phyloP scores from a whole-genome alignment of 1,140 invertebrate species.

The Samia ricini region DNA sequence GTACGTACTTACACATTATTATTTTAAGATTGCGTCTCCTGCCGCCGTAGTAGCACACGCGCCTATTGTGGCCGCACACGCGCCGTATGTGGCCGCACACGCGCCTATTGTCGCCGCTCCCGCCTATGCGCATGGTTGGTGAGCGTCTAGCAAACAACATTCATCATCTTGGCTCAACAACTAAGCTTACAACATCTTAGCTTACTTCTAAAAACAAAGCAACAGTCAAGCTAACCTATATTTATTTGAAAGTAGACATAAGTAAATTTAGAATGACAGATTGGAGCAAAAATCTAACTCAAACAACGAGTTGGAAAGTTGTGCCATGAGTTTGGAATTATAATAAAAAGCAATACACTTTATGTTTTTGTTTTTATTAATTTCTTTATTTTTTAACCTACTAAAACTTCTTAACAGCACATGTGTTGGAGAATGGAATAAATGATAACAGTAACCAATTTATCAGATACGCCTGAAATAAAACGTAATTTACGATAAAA shows the following conservation, averaged over 20 bases:
- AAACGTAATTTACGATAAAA: too few species aligned
- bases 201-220: slow-evolving; percentile 42
- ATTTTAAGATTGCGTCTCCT: slow-evolving; percentile 56
- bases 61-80: slow-evolving; percentile 33
- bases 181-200: slow-evolving; percentile 22
- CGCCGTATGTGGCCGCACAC: slow-evolving; percentile 46
- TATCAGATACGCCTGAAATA: too few species aligned
- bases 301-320: slow-evolving; percentile 28
- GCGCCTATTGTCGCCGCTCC: slow-evolving; percentile 53
- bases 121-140: slow-evolving; percentile 59
- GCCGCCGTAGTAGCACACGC: slow-evolving; percentile 53
- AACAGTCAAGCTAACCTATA: slow-evolving; percentile 54
- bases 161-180: slow-evolving; percentile 6
- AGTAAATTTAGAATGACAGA: slow-evolving; percentile 27
- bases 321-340: slow-evolving; percentile 35
- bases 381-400: background rate
- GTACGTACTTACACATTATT: background rate
- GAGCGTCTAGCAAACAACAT: slow-evolving; percentile 17
- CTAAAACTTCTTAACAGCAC: too few species aligned
- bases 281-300: slow-evolving; percentile 34
- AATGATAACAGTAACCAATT: too few species aligned
- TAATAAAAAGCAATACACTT: slow-evolving; percentile 30
- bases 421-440: too few species aligned
- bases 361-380: background rate
- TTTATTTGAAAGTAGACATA: slow-evolving; percentile 28